Base-by-base conservation (phyloP, 2,888 invertebrate species). In the Blera fallax region DNA sequence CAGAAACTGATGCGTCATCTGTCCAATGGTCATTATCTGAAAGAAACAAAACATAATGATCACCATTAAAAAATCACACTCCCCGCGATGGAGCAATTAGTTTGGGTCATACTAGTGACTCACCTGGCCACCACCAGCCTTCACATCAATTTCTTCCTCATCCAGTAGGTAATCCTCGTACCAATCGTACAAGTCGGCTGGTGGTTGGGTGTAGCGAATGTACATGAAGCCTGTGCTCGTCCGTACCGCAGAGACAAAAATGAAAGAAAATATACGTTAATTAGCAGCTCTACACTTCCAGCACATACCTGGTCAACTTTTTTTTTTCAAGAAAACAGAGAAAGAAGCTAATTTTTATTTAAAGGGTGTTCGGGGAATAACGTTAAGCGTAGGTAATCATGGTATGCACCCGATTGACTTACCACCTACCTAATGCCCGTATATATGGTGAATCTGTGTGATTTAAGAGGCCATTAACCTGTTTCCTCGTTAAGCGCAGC, bases 391-490 rank as follows among this genome's bases (percentile, higher is more conserved):
- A 72, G 74, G 64, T 84, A 81, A 81, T 85, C 85, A 85, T 81
- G 85, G 78, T 80, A 81, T 87, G 76, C 87, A 80, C 91, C 90
- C 91, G 90, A 91, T 91, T 89, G 91, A 91, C 91, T 92, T 91
- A 92, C 90, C 91, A 91, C 92, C 89, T 91, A 94, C 98, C 99
- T 89, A 99, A 94, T 87, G 98, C 98, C 92, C 99, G 94, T 90
- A 99, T 98, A 93, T 98, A 99, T 3, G 99, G 98, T 3, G 99
- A 99, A 93, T 99, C 99, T 64, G 95, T 94, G 93, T 99, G 99
- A 89, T 97, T 97, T 88, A 99, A 95, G 87, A 99, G 95, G 72
- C 98, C 98, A 90, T 97, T 98, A 87, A 99, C 94, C 93, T 99
- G 99, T 92, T 99, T 99, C 87, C 99, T 94, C n/a, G 99, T 99